Evolutionary conservation across 2,113 vertebrate species (phyloP).

Genomic region (Lasiurus borealis): DNA sequence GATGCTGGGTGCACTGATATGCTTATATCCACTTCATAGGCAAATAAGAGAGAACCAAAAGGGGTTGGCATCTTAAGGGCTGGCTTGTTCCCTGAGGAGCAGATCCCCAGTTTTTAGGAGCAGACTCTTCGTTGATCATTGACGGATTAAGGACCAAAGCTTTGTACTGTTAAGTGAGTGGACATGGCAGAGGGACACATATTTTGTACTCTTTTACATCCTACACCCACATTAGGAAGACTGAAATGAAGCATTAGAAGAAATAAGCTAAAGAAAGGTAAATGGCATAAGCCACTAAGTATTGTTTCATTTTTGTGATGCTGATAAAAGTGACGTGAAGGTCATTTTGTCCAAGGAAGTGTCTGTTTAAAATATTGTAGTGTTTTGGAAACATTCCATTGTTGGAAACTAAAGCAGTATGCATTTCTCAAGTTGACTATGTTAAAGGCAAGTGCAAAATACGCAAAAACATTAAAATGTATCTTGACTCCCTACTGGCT

Average conservation of each 20-base stretch:
- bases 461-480: neutral
- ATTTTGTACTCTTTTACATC: conserved; percentile 41
- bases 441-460: neutral
- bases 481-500: neutral
- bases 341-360: neutral
- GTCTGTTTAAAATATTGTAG: neutral
- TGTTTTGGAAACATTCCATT: neutral
- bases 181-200: neutral
- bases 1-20: conserved; percentile 66
- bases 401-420: conserved; percentile 20
- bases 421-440: neutral
- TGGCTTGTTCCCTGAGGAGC: conserved; percentile 56
- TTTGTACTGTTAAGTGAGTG: conserved; percentile 62
- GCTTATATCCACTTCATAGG: conserved; percentile 76
- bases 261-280: conserved; percentile 15
- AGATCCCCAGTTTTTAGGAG: conserved; percentile 41
- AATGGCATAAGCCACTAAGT: neutral
- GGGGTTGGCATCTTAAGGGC: conserved; percentile 67
- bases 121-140: conserved; percentile 53
- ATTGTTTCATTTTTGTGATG: conserved; percentile 23
- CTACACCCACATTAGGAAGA: neutral
- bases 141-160: conserved; percentile 68
- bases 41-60: conserved; percentile 76
- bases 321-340: conserved; percentile 3
- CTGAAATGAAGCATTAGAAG: conserved; percentile 35